phyloP scores from a whole-genome alignment of 1,140 invertebrate species.

The Latrodectus geometricus region DNA sequence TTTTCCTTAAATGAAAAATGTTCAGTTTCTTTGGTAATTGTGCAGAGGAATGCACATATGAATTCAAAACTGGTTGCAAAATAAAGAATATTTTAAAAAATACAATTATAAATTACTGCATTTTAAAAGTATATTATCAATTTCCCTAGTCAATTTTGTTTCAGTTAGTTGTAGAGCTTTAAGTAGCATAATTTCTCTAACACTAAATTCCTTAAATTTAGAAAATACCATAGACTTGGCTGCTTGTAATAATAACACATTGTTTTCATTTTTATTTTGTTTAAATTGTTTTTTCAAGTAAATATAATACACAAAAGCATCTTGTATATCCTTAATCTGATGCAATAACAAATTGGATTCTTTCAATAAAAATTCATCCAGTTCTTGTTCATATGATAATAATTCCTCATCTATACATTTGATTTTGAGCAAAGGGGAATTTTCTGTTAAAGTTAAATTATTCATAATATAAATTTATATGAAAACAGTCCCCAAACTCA shows the following conservation, averaged over 20 bases:
- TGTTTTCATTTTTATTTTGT: background rate
- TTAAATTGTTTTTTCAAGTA: background rate
- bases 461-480: too few species aligned
- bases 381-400: background rate
- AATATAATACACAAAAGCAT: conserved; percentile 1
- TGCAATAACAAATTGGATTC: conserved; percentile 3
- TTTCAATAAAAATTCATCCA: conserved; percentile 28
- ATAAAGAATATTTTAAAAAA: too few species aligned
- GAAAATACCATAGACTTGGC: background rate
- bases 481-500: too few species aligned
- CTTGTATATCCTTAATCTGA: conserved; percentile 23
- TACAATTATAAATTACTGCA: background rate
- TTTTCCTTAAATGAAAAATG: too few species aligned
- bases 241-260: background rate
- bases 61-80: too few species aligned
- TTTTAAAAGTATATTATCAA: conserved; percentile 29
- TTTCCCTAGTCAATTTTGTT: conserved; percentile 13
- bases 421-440: too few species aligned
- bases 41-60: too few species aligned
- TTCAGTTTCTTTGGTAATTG: too few species aligned
- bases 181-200: conserved; percentile 18
- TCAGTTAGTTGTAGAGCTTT: conserved; percentile 14
- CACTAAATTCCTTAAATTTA: conserved; percentile 11
- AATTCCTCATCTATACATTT: background rate
- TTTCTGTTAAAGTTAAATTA: too few species aligned